These are phyloP conservation scores for Clarias gariepinus DNA, from an alignment of 2,113 vertebrate species.

Conservation along the genomic window DNA sequence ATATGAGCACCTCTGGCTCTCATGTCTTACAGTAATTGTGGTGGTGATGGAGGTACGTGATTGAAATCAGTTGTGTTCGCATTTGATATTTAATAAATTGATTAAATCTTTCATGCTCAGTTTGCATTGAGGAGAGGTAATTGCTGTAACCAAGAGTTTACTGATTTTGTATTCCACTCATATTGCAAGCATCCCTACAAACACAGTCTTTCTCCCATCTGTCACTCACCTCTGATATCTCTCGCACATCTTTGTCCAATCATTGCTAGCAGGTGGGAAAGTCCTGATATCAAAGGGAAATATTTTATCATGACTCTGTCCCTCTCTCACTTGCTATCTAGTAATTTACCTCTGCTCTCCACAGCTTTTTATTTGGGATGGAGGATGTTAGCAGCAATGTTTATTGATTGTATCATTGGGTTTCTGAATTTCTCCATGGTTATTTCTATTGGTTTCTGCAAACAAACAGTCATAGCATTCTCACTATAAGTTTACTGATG, in stretches of 20 bases:
- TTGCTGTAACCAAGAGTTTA: constrained; percentile 12
- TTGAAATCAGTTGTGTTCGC: background rate
- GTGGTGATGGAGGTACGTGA: background rate
- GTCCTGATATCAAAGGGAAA: constrained; percentile 52
- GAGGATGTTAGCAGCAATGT: constrained; percentile 58
- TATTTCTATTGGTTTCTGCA: constrained; percentile 53
- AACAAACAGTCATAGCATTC: constrained; percentile 45
- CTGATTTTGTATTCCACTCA: background rate
- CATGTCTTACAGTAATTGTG: background rate
- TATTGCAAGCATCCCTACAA: background rate
- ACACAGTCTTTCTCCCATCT: background rate
- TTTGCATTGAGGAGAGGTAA: constrained; percentile 6
- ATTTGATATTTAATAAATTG: constrained; percentile 17
- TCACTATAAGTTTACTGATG: constrained; percentile 20
- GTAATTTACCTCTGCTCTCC: constrained; percentile 23
- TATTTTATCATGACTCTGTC: constrained; percentile 51
- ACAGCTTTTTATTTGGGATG: constrained; percentile 53
- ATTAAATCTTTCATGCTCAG: constrained; percentile 13
- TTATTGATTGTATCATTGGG: constrained; percentile 58
- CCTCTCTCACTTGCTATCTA: constrained; percentile 25
- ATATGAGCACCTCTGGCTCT: background rate
- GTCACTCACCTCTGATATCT: constrained; percentile 15
- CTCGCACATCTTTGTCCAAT: constrained; percentile 41
- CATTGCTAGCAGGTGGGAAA: constrained; percentile 45
- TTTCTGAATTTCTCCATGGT: constrained; percentile 56